Percentiles rank a stretch among this genome's conserved stretches.
Evolutionary conservation across 2,113 vertebrate genomes (phyloP).

Genomic region (Triplophysa rosa): DNA sequence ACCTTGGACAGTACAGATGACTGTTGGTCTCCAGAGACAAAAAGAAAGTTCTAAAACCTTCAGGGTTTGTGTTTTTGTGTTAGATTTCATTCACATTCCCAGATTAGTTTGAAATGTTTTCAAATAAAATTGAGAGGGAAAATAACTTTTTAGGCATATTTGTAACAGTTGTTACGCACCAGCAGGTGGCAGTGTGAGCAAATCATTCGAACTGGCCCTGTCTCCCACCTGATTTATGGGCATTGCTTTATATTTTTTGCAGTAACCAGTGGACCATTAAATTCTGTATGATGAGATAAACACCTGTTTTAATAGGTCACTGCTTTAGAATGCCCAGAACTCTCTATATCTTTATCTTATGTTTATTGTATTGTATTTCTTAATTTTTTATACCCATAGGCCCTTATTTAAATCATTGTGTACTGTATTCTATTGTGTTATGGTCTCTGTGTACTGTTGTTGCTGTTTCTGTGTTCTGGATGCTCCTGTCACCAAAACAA

Average conservation of each 20-base stretch:
- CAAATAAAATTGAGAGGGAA: background rate
- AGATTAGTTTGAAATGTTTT: background rate
- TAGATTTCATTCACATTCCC: background rate
- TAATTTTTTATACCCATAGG: too few relatives aligned
- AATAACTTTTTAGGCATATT: background rate
- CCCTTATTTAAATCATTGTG: too few relatives aligned
- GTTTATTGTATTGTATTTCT: too few relatives aligned
- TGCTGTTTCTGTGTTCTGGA: too few relatives aligned
- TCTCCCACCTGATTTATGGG: slow-evolving; percentile 1
- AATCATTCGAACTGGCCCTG: background rate
- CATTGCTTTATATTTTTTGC: background rate
- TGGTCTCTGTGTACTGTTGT: too few relatives aligned
- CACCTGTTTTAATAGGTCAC: background rate
- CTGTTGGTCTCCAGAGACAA: background rate
- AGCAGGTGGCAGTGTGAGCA: slow-evolving; percentile 35
- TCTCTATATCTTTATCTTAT: too few relatives aligned
- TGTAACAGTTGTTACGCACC: slow-evolving; percentile 1
- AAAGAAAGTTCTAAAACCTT: background rate
- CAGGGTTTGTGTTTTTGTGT: background rate
- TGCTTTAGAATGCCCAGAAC: background rate
- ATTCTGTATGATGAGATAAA: too few relatives aligned
- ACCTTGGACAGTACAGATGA: slow-evolving; percentile 7
- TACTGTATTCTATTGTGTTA: too few relatives aligned
- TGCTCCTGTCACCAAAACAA: too few relatives aligned
- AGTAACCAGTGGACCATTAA: background rate